Conservation (phyloP, 1,140 invertebrate species). For the Scaptomyza graminum region DNA sequence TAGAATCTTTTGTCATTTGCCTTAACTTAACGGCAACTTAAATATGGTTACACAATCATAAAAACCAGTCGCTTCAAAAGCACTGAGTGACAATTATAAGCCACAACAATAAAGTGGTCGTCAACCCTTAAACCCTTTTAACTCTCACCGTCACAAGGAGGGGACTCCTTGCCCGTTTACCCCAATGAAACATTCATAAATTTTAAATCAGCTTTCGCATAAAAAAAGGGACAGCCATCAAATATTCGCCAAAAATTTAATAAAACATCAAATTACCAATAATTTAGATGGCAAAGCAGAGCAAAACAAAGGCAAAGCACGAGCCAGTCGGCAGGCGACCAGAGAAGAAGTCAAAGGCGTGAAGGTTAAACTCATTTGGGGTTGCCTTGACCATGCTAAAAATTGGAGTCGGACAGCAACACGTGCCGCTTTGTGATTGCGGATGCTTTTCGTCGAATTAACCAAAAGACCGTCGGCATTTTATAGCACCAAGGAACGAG, state of each 20-base stretch:
- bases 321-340: background rate
- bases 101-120: slow-evolving; percentile 17
- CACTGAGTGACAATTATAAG: slow-evolving; percentile 41
- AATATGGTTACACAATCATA: slow-evolving; percentile 38
- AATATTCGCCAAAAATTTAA: slow-evolving; percentile 50
- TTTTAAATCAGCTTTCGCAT: slow-evolving; percentile 42
- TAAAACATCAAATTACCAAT: slow-evolving; percentile 72
- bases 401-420: slow-evolving; percentile 41
- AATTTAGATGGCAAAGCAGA: slow-evolving; percentile 33
- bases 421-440: slow-evolving; percentile 66
- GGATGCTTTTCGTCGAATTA: slow-evolving; percentile 45
- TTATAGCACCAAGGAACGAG: slow-evolving; percentile 38
- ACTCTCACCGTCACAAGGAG: too few relatives aligned
- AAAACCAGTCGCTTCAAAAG: slow-evolving; percentile 31
- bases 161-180: background rate
- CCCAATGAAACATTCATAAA: slow-evolving; percentile 46
- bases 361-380: slow-evolving; percentile 39
- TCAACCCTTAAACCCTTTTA: slow-evolving; percentile 11
- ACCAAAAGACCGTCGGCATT: slow-evolving; percentile 19
- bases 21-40: slow-evolving; percentile 12
- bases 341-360: background rate
- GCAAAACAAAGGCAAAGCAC: background rate
- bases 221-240: slow-evolving; percentile 30
- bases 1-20: background rate
- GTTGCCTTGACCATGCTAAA: slow-evolving; percentile 11